Base-by-base conservation (phyloP, 1,140 invertebrate species). In the Pseudobourletiella spinata region DNA sequence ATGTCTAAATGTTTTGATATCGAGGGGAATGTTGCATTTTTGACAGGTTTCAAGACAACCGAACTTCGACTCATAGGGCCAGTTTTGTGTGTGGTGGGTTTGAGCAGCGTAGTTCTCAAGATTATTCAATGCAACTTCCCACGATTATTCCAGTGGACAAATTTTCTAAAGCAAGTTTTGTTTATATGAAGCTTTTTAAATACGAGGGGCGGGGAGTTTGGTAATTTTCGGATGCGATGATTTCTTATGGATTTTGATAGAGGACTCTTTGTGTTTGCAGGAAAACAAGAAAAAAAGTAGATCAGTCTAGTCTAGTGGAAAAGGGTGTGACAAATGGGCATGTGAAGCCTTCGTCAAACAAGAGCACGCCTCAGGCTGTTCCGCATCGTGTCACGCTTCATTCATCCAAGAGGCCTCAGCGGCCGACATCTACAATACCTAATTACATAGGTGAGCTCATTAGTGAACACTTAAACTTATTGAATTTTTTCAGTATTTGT, bases 81-180 rank as follows among this genome's bases (percentile, higher is more conserved):
- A 4, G 32, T 64, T 18, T 46, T 69, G 3, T 62, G 58, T 44
- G n/a, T 64, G 26, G 22, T 63, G 58, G 67, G 67, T 26, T 50
- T 66, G 16, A 11, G 39, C 2, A 64, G 64, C 51, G 50, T 69
- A 18, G 20, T 64, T 15, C 57, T 57, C 29, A 69, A 69, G 59
- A 66, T 69, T 64, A 30, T 69, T 11, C 61, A 69, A 32, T 69
- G 67, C 44, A 57, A 43, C 18, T 69, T 63, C 25, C 67, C 67
- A 25, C 32, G 46, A 14, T 44, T 68, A 20, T 63, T 68, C 52
- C n/a, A 39, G 48, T 16, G 24, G 32, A 51, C 63, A 8, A 26
- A n/a, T 35, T 60, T 20, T 28, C 44, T 61, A 16, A 67, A 62
- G 66, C 64, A 64, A 59, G 57, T 63, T 18, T 54, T 60, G 29